Evolutionary conservation across 2,888 invertebrate genomes (phyloP), one percentile per base, ranked within the genome.

Genomic region (Drosophila anceps): DNA sequence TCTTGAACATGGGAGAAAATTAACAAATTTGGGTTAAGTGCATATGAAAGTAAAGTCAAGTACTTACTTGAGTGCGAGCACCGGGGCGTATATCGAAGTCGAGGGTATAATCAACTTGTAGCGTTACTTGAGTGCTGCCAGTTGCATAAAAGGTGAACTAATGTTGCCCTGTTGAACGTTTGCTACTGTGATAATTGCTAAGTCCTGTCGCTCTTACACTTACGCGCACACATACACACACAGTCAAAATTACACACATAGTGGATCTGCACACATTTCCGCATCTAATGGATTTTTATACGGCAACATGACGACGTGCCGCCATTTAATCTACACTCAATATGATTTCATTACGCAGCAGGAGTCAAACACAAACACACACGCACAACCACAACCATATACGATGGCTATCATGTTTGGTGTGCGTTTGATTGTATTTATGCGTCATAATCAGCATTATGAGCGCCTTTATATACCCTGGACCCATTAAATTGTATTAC

Each of bases 311-410:
- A 72, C 85, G 80, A 83, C 88, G 83, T 88, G 85, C 88, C 61
- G 84, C 77, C 88, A 82, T 88, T 86, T 83, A 88, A 88, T 82
- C 85, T 75, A 85, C 83, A 86, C 85, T 83, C 85, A 85, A 85
- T 88, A 85, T 83, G 85, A 84, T 84, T 84, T 84, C 76, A 80
- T 79, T 80, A 73, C 84, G 59, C 84, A 87, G 84, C 84, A 80
- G 84, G 84, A 84, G 54, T 51, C 46, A 63, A 43, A 12, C 54
- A 62, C 67, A 63, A 20, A 55, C 15, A 15, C 46, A 27, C 27
- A 69, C 12, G 24, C n/a, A n/a, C 18, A 48, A 8, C 33, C 20
- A 24, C 24, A 44, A 9, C 20, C 15, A 51, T 33, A 37, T 12
- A 55, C 27, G 44, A 33, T 39, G 29, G 27, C 46, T 37, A 27